Evolutionary conservation across 2,888 invertebrate species (phyloP), one percentile per base, ranked within the genome.

Genomic region (Ennomos erosarius): DNA sequence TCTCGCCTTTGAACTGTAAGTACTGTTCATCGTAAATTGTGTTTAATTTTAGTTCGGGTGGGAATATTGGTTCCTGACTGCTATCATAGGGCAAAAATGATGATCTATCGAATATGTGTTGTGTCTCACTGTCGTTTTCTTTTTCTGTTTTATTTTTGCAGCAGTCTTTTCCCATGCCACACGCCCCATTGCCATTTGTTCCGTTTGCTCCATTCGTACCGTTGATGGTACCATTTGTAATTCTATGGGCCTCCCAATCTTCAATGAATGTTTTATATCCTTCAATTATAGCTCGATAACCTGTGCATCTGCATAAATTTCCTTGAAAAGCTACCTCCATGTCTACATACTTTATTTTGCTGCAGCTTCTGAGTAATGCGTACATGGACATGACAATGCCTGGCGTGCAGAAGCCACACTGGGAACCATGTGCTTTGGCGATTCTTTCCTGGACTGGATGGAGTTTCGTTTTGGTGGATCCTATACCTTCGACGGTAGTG

Each of bases 301-400:
- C 97, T 1, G 97, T 98, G 79, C 97, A 98, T 68, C 97, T 93
- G 73, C 97, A 98, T 10, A 97, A 85, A 69, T 93, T 93, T 78
- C 96, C 96, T 93, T 96, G 96, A 70, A 96, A 95, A 2, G 96
- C 94, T 5, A 94, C 93, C 85, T 97, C 96, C 75, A 97, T 85
- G 65, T 97, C 95, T 58, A 94, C 94, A 62, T 84, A 92, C 68
- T 79, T 86, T 34, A 92, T 85, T 60, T 79, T 79, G 53, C 71
- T 78, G 55, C 76, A 78, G 64, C 93, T 94, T 74, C 97, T 88
- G 0, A 98, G 87, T 42, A 98, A 88, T 0, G 96, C 93, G 76
- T 97, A 98, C 97, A 97, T 97, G 0, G 97, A 97, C 98, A 98
- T 98, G 0, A 98, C 96, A 65, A 98, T 97, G 10, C 98, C 98